These are phyloP conservation scores for Mesopsocus fuscifrons DNA, from an alignment of 2,888 invertebrate genomes.

Conservation along the genomic window DNA sequence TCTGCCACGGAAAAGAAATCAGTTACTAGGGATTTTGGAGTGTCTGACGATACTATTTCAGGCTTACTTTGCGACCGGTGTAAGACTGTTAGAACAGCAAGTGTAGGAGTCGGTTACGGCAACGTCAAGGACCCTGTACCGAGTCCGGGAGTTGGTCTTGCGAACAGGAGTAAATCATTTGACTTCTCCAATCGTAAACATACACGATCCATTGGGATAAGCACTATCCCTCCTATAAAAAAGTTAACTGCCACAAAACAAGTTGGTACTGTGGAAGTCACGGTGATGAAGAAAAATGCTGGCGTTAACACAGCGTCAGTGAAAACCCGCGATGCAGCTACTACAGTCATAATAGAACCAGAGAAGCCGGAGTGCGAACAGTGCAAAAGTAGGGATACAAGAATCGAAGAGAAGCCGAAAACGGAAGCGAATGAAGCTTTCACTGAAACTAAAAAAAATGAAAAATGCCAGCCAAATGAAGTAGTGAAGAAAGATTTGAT, in stretches of 20 bases:
- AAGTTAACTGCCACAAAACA: constrained; percentile 12
- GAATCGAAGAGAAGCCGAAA: too few relatives aligned
- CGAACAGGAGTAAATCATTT: constrained; percentile 36
- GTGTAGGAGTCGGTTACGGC: constrained; percentile 38
- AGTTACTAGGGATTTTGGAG: constrained; percentile 27
- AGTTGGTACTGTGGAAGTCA: constrained; percentile 15
- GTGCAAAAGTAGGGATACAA: constrained; percentile 36
- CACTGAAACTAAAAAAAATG: constrained; percentile 21
- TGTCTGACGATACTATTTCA: constrained; percentile 30
- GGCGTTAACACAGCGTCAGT: constrained; percentile 24
- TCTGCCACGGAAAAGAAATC: constrained; percentile 20
- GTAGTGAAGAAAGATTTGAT: too few relatives aligned
- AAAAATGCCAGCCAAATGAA: constrained; percentile 19
- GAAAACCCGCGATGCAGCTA: constrained; percentile 27
- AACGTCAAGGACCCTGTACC: constrained; percentile 23
- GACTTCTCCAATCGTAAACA: constrained; percentile 35
- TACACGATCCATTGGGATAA: constrained; percentile 22
- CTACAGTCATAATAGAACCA: constrained; percentile 30
- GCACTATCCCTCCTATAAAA: constrained; percentile 17
- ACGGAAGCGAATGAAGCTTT: constrained; percentile 29
- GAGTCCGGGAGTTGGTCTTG: constrained; percentile 24
- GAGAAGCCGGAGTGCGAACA: constrained; percentile 35
- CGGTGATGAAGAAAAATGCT: constrained; percentile 14
- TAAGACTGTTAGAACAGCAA: constrained; percentile 26
- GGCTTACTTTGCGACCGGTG: constrained; percentile 33